Base-by-base conservation (phyloP, 2,797 vertebrate genomes). In the Syngnathus rostellatus region DNA sequence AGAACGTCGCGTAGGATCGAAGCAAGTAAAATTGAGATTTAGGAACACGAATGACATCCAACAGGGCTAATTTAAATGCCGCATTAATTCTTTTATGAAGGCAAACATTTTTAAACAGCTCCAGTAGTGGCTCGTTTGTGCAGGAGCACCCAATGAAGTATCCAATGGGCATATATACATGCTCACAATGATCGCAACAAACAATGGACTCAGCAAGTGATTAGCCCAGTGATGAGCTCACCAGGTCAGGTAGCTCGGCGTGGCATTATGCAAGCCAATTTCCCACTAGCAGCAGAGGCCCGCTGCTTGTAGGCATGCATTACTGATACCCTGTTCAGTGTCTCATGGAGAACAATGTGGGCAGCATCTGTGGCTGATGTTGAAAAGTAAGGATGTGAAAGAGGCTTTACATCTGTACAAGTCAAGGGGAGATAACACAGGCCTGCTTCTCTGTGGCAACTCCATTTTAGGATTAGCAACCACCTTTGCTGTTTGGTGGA, bases 161-260 rank as follows among this genome's bases (percentile, higher is more conserved):
- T 57, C 23, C 23, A 14, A 7, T 57, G 25, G 37, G 55, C 57
- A 39, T 59, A 6, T n/a, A 21, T 7, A 50, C 25, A 57, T 57
- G 54, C 25, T 77, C 72, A 76, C 69, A 75, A 62, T 71, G 74
- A 78, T 77, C 62, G 68, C 68, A 62, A 63, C 65, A 60, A 71
- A 84, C 84, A 86, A 85, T 85, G 83, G 83, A 70, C 73, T 67
- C 64, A 68, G 81, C 78, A 83, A 85, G 71, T 75, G 86, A 87
- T 88, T 83, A 41, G 70, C 38, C 70, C 53, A 71, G 68, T 81
- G 64, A 62, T 3, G 66, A 17, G 71, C 65, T 77, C 55, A 68
- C 57, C 77, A 72, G 41, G 78, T 83, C 79, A 70, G 40, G 80
- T 83, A 79, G 82, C 86, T 82, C 79, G 76, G 85, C 84, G 75